phyloP scores from a whole-genome alignment of 2,888 invertebrate species.

The Branchinecta sandiegonensis region DNA sequence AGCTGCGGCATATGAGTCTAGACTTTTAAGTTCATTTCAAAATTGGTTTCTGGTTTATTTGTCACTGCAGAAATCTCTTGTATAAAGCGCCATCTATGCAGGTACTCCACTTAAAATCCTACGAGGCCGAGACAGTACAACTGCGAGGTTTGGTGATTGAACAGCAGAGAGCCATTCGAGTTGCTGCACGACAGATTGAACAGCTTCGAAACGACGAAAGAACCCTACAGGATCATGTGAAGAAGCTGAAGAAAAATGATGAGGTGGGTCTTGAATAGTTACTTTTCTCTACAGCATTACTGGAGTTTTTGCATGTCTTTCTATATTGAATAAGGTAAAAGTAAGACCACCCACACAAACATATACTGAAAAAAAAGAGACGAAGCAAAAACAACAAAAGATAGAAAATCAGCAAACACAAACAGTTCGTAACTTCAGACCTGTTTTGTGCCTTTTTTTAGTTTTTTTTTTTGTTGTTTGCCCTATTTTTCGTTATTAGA shows the following conservation, averaged over 20 bases:
- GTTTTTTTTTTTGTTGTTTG: too few species aligned
- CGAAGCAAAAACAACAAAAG: too few species aligned
- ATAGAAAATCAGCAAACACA: too few species aligned
- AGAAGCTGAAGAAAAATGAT: slow-evolving; percentile 34
- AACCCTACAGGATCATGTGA: slow-evolving; percentile 41
- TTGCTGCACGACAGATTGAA: slow-evolving; percentile 43
- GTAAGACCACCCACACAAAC: not conserved
- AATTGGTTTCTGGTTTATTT: too few species aligned
- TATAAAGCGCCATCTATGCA: slow-evolving; percentile 26
- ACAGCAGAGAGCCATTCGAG: slow-evolving; percentile 43
- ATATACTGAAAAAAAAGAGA: too few species aligned
- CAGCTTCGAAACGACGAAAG: slow-evolving; percentile 43
- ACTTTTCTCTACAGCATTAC: not conserved
- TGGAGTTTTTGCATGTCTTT: not conserved
- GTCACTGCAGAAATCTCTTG: too few species aligned
- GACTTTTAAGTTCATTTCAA: too few species aligned
- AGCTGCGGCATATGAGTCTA: too few species aligned
- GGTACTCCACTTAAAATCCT: slow-evolving; percentile 41
- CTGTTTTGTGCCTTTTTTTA: too few species aligned
- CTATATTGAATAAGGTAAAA: not conserved
- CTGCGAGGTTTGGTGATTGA: slow-evolving; percentile 44
- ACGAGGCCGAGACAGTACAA: slow-evolving; percentile 43
- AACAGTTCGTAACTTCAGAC: too few species aligned
- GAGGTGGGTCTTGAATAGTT: not conserved
- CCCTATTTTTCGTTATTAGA: too few species aligned